A percentile compares a stretch with the other conserved stretches of the same genome.
Conservation (phyloP, 2,888 invertebrate species). For the Tipula lateralis region DNA sequence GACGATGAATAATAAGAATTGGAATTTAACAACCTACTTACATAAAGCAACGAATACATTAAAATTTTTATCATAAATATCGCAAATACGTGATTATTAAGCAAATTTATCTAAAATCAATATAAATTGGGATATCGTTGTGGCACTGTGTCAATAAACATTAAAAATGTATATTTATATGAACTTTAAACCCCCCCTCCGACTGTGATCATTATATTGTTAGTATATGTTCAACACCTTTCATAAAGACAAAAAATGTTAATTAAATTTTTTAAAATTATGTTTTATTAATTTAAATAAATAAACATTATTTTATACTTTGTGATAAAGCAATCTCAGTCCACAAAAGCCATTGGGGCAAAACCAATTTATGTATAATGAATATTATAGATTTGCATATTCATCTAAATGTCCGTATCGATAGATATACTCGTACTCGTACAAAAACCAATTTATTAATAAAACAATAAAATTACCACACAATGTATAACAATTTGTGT, state of each 20-base stretch:
- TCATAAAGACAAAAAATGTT: neutral
- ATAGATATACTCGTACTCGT: neutral
- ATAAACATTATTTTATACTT: neutral
- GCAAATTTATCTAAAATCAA: conserved; percentile 1
- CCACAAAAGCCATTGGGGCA: neutral
- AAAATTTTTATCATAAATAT: neutral
- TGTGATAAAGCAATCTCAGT: neutral
- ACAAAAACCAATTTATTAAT: neutral
- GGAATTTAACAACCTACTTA: neutral
- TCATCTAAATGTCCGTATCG: neutral
- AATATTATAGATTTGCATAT: neutral
- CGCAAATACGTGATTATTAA: neutral
- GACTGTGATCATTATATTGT: neutral
- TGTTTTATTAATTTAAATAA: neutral
- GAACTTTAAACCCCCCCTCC: neutral
- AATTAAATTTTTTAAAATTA: neutral
- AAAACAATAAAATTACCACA: conserved; percentile 19
- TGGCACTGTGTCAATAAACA: neutral
- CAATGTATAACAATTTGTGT: neutral
- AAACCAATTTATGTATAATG: neutral
- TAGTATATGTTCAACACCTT: neutral
- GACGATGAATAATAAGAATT: neutral
- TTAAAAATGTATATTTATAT: neutral
- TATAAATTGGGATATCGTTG: neutral
- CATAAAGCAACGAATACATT: neutral